Evolutionary conservation across 1,140 invertebrate genomes (phyloP).

Genomic region (Bacillus rossius): DNA sequence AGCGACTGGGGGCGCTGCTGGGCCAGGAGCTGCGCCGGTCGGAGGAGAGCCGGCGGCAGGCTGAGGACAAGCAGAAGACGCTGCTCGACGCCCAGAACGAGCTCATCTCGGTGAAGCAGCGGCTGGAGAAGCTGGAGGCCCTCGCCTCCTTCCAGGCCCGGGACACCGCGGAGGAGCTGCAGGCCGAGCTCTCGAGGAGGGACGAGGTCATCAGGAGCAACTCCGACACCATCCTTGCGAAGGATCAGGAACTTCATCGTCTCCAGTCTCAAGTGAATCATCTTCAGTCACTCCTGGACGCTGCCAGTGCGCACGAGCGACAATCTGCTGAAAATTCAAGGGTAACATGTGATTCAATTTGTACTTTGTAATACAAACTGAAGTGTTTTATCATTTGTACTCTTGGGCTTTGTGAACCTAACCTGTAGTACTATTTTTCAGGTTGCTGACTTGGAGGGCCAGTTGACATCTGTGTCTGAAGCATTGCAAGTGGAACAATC

Average conservation of each 20-base stretch:
- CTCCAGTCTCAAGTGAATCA: no score
- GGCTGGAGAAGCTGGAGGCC: conserved; percentile 44
- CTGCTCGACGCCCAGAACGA: conserved; percentile 49
- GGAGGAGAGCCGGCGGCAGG: conserved; percentile 32
- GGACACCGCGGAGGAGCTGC: conserved; percentile 21
- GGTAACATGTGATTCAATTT: no score
- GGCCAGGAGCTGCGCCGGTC: conserved; percentile 44
- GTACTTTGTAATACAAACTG: no score
- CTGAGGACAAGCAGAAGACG: conserved; percentile 43
- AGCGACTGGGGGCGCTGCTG: conserved; percentile 53
- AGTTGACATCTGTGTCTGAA: conserved; percentile 15
- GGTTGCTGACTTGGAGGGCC: conserved; percentile 45
- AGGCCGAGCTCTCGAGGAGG: neutral
- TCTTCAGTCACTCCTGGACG: no score
- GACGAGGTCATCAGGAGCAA: neutral
- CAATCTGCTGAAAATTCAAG: no score
- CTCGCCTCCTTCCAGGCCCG: conserved; percentile 32
- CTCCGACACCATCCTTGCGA: no score
- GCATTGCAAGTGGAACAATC: no score
- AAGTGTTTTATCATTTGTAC: no score
- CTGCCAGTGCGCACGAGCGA: no score
- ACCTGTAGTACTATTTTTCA: conserved; percentile 27
- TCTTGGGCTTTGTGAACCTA: neutral
- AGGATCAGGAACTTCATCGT: no score
- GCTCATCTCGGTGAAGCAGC: conserved; percentile 44